phyloP scores from a whole-genome alignment of 2,797 vertebrate genomes.

The Hydrocynus forskahlii region DNA sequence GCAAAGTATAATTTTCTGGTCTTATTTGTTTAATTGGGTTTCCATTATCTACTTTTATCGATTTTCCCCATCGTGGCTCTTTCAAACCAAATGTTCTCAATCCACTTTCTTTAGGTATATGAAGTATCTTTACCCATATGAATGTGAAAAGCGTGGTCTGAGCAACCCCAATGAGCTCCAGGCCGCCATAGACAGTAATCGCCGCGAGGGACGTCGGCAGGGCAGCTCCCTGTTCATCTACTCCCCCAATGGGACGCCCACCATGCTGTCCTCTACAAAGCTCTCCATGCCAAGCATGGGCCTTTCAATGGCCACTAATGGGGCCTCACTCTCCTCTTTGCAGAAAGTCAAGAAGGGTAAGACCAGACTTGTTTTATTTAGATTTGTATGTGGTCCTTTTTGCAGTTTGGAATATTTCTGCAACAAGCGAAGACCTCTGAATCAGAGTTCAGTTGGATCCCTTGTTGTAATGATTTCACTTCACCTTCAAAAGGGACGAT shows the following conservation, averaged over 20 bases:
- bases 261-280: constrained; percentile 91
- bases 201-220: constrained; percentile 91
- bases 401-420: not conserved
- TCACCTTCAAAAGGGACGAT: not conserved
- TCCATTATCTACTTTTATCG: too few species aligned
- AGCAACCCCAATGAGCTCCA: constrained; percentile 97
- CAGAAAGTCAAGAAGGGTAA: constrained; percentile 96
- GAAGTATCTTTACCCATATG: constrained; percentile 98
- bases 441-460: not conserved
- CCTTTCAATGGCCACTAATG: constrained; percentile 83
- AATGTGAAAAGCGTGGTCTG: constrained; percentile 93
- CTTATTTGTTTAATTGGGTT: too few species aligned
- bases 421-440: too few species aligned
- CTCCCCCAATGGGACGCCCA: constrained; percentile 88
- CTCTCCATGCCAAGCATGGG: constrained; percentile 80
- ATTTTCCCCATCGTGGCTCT: not conserved
- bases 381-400: not conserved
- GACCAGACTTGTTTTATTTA: not conserved
- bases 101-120: constrained; percentile 85
- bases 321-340: constrained; percentile 78
- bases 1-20: too few species aligned
- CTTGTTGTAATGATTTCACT: not conserved
- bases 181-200: constrained; percentile 96
- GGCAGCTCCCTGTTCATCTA: constrained; percentile 92
- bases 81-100: not conserved